Evolutionary conservation across 2,888 invertebrate species (phyloP).

Genomic region (Cyrtodaria siliqua): DNA sequence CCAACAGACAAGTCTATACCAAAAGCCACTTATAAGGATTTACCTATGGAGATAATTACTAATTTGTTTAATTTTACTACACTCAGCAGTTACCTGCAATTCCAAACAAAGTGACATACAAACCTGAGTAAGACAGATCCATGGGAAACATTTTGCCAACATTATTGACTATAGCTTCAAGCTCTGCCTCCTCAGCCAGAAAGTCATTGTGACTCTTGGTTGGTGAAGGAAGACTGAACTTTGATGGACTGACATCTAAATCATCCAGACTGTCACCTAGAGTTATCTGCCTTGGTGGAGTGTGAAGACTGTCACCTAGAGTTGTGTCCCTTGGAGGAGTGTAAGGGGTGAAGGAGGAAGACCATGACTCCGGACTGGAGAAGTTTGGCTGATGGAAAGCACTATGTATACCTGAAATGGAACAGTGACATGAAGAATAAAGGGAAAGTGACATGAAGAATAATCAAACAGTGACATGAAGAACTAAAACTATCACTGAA

Average conservation of each 20-base stretch:
- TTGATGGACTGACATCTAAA: conserved; percentile 67
- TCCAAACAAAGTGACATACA: not conserved
- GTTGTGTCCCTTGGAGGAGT: conserved; percentile 6
- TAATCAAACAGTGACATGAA: too few relatives aligned
- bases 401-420: conserved; percentile 33
- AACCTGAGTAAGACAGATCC: conserved; percentile 61
- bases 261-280: conserved; percentile 66
- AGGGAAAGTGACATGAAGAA: too few relatives aligned
- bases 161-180: conserved; percentile 69
- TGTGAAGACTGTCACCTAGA: not conserved
- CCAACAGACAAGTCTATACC: too few relatives aligned
- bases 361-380: conserved; percentile 20
- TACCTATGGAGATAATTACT: too few relatives aligned
- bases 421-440: too few relatives aligned
- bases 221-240: conserved; percentile 72
- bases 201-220: conserved; percentile 70
- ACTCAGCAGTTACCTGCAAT: too few relatives aligned
- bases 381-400: conserved; percentile 37
- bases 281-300: conserved; percentile 41
- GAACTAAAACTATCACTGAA: too few relatives aligned
- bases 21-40: too few relatives aligned
- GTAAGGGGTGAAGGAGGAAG: conserved; percentile 3
- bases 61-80: too few relatives aligned
- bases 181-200: conserved; percentile 75
- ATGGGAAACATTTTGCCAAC: conserved; percentile 69